Conservation (phyloP, 2,797 vertebrate species). For the Acomys russatus region DNA sequence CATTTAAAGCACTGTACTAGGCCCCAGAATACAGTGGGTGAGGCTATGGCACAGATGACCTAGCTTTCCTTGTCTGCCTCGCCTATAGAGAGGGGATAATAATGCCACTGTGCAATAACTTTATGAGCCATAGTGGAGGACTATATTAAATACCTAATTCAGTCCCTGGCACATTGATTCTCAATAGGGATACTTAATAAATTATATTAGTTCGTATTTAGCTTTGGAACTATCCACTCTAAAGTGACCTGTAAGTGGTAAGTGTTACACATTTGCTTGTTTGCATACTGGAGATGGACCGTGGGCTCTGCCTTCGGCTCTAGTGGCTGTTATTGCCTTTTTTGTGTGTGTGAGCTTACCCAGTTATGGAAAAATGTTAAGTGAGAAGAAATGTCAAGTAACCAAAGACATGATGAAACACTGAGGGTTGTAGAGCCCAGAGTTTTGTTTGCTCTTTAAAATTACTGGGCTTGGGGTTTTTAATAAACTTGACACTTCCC, state of each 20-base stretch:
- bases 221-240: conserved; percentile 26
- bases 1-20: background rate
- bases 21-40: conserved; percentile 2
- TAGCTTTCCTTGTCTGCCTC: background rate
- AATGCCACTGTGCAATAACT: background rate
- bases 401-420: background rate
- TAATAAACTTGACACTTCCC: conserved; percentile 18
- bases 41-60: background rate
- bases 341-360: background rate
- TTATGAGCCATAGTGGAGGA: background rate
- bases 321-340: background rate
- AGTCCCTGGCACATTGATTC: conserved; percentile 21
- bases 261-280: background rate
- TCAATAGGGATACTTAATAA: conserved; percentile 54
- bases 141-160: background rate
- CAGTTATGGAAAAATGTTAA: background rate
- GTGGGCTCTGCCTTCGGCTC: background rate
- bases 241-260: conserved; percentile 11
- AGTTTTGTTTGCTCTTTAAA: conserved; percentile 41
- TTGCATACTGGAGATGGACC: background rate
- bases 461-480: background rate
- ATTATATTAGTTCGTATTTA: conserved; percentile 44
- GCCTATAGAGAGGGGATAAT: background rate
- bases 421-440: background rate
- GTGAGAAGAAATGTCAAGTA: conserved; percentile 16